Conservation (phyloP, 2,797 vertebrate genomes). For the Bovichtus diacanthus region DNA sequence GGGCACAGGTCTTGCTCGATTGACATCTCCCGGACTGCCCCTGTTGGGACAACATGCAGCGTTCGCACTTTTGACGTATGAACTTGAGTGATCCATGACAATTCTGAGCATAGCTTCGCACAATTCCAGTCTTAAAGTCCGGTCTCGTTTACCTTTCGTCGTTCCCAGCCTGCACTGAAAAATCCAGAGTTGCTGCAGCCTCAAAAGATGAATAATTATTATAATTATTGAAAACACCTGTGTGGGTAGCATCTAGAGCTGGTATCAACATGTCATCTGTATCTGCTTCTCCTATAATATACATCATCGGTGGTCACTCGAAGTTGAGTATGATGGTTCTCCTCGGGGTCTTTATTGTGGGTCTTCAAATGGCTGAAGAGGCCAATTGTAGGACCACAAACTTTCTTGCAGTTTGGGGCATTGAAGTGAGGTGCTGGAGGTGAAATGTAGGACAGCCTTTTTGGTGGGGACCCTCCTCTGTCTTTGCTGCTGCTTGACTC, state of each 20-base stretch:
- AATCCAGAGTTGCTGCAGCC: neutral
- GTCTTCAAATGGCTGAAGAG: neutral
- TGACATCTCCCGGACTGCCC: conserved; percentile 33
- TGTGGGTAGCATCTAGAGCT: neutral
- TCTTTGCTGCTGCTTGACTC: no score
- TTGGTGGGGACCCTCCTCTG: neutral
- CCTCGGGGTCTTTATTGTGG: neutral
- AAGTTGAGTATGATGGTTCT: neutral
- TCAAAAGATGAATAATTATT: neutral
- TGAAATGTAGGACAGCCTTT: no score
- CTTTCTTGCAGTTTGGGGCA: no score
- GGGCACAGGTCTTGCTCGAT: conserved; percentile 7
- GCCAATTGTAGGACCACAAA: neutral
- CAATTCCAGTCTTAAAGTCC: neutral
- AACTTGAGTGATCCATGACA: neutral
- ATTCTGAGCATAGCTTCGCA: neutral
- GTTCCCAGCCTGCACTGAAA: neutral
- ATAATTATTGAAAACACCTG: neutral
- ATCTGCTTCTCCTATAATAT: no score
- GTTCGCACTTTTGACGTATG: neutral
- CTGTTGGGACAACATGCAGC: conserved; percentile 10
- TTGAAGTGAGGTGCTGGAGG: no score
- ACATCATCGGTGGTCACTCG: no score
- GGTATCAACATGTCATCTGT: neutral
- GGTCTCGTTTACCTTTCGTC: neutral